Base-by-base conservation (phyloP, 2,888 invertebrate species). In the Xestia sexstrigata region DNA sequence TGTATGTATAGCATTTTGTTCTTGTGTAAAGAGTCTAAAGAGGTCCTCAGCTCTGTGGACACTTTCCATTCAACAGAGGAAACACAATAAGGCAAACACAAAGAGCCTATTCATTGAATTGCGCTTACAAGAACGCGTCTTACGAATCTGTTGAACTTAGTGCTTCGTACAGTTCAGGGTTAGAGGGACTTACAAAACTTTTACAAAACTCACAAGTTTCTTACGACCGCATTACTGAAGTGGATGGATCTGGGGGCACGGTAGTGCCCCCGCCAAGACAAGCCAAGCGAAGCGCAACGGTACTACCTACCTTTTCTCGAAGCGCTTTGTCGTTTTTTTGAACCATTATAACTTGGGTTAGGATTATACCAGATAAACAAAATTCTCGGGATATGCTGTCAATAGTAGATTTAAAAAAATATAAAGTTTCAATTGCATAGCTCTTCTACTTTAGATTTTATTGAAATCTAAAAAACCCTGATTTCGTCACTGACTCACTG, bases 71-170 rank as follows among this genome's bases (percentile, higher is more conserved):
- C 89, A 91, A 89, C 91, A 87, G 86, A 74, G 84, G 87, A 75
- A 78, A 89, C 89, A 93, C 93, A 94, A 93, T 93, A 88, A 90
- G 87, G 84, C 84, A 87, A 87, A 85, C 89, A 91, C 91, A 92
- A 92, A 93, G 92, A 89, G 83, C 87, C 90, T 91, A 89, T 93
- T 92, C 92, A 93, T 90, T 88, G 90, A 90, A 91, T 90, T 90
- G 88, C 84, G 89, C 84, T 89, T 87, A 89, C 89, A 89, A 88
- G 87, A 88, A 88, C 86, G 82, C 81, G 86, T 74, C 73, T 76
- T 72, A 78, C 62, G 79, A 70, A 76, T 82, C 71, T 79, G 79
- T 83, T 73, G 58, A 78, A 77, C 70, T 77, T 78, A 78, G 81
- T 75, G 70, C 82, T 83, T 82, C 70, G 76, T 73, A 70, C 74